A percentile compares a stretch with the other conserved stretches of the same genome.
These are phyloP conservation scores for Junco hyemalis DNA, from an alignment of 2,113 vertebrate genomes.

Conservation along the genomic window DNA sequence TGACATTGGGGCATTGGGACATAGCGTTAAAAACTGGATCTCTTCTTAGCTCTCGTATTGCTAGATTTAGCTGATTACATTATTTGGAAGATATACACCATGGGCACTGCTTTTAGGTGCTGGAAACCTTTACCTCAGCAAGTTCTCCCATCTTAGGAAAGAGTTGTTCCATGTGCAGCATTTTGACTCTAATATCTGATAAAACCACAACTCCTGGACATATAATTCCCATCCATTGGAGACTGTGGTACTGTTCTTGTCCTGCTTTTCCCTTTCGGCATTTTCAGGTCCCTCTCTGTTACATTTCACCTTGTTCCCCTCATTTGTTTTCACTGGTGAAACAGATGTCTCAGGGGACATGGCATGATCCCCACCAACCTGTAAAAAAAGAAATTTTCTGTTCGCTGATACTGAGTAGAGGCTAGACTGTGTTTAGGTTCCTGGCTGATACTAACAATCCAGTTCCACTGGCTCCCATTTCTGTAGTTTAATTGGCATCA, in stretches of 20 bases:
- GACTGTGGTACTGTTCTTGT: neutral
- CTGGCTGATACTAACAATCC: neutral
- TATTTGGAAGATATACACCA: neutral
- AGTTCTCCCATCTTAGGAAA: neutral
- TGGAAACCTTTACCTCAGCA: neutral
- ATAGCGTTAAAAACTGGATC: neutral
- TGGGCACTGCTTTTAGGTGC: neutral
- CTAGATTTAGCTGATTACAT: neutral
- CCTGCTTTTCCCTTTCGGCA: neutral
- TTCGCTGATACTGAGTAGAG: accelerated
- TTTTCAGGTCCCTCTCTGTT: neutral
- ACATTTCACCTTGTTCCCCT: neutral
- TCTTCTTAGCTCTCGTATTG: neutral
- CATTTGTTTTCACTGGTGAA: neutral
- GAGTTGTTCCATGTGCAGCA: neutral
- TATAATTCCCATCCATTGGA: neutral
- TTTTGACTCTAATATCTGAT: neutral
- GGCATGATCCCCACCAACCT: neutral
- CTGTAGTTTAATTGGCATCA: neutral
- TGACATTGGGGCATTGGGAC: accelerated
- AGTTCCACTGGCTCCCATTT: neutral
- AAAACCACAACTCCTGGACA: neutral
- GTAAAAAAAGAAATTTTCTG: neutral
- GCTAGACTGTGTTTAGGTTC: neutral
- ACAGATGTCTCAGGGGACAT: neutral